A percentile compares a stretch with the other conserved stretches of the same genome.
Conservation (phyloP, 2,888 invertebrate species). For the Lasioglossum villosulum region DNA sequence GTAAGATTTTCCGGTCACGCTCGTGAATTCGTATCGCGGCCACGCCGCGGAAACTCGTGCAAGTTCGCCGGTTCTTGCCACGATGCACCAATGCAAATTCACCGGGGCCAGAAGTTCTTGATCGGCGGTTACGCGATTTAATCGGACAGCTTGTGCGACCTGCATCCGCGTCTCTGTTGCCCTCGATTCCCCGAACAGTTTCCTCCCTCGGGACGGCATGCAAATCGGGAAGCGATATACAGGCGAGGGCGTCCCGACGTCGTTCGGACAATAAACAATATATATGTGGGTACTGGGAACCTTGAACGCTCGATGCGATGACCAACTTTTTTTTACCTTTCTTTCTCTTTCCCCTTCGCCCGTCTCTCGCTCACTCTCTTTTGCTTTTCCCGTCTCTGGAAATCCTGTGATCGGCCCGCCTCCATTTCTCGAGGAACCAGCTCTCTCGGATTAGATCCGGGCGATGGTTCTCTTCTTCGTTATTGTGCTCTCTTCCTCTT, state of each 20-base stretch:
- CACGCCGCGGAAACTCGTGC: not conserved
- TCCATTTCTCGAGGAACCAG: constrained; percentile 15
- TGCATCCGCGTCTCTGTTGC: constrained; percentile 31
- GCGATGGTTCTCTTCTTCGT: not conserved
- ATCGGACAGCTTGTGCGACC: constrained; percentile 40
- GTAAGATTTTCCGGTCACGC: constrained; percentile 1
- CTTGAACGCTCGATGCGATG: constrained; percentile 28
- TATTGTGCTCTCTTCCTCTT: constrained; percentile 33
- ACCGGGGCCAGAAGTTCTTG: not conserved
- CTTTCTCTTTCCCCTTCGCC: not conserved
- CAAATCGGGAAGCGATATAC: constrained; percentile 45
- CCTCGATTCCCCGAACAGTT: constrained; percentile 52
- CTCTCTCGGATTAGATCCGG: constrained; percentile 42
- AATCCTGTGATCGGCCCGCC: constrained; percentile 7
- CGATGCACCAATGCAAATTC: constrained; percentile 1
- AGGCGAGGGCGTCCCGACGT: constrained; percentile 22
- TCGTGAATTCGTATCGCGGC: not conserved
- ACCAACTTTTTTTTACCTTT: not conserved
- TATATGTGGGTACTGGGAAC: constrained; percentile 32
- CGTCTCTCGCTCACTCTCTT: not conserved
- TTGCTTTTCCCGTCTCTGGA: not conserved
- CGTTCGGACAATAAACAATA: constrained; percentile 30
- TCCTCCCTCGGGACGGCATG: constrained; percentile 51
- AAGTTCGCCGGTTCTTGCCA: not conserved
- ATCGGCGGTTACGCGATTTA: constrained; percentile 33